Evolutionary conservation across 2,797 vertebrate genomes (phyloP), one percentile per base, ranked within the genome.

Genomic region (Potorous gilbertii): DNA sequence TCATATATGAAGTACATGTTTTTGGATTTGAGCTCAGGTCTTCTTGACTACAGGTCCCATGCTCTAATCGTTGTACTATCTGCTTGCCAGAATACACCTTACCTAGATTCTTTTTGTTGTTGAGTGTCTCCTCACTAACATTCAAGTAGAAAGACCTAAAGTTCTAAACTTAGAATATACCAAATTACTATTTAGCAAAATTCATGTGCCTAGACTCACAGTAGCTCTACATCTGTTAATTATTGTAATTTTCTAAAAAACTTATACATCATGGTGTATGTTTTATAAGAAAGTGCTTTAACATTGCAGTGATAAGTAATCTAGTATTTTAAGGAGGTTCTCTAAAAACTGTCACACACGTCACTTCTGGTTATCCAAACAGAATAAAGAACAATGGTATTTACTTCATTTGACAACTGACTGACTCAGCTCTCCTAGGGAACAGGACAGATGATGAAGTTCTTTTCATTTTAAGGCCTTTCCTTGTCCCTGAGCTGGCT

Each of bases 141-240:
- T 29, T 46, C 54, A 46, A 54, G 54, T 92, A 81, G 92, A 94
- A 95, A 94, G 62, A 62, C 34, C 29, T 40, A 52, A 57, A 87
- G 52, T 52, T 92, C 4, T 56, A 91, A 90, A 95, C 57, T 31
- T 94, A 94, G 24, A 87, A 14, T 62, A 14, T 95, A 96, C 93
- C 90, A 56, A 24, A 1, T 46, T 94, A 91, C 40, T 52, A 0
- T 56, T 92, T 28, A 21, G 52, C 56, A 56, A 0, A 40, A 31
- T 92, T 93, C 52, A 90, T 56, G 0, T 13, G 24, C 54, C 62
- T 50, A 56, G 34, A 27, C 81, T 90, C 55, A 2, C 81, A 90
- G 81, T 87, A 81, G 6, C n/a, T 81, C 66, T 81, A 9, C 2
- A 40, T 46, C 66, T 81, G n/a, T 81, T 81, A 40, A 24, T 74